phyloP scores from a whole-genome alignment of 1,140 invertebrate genomes.

The Apolygus lucorum region DNA sequence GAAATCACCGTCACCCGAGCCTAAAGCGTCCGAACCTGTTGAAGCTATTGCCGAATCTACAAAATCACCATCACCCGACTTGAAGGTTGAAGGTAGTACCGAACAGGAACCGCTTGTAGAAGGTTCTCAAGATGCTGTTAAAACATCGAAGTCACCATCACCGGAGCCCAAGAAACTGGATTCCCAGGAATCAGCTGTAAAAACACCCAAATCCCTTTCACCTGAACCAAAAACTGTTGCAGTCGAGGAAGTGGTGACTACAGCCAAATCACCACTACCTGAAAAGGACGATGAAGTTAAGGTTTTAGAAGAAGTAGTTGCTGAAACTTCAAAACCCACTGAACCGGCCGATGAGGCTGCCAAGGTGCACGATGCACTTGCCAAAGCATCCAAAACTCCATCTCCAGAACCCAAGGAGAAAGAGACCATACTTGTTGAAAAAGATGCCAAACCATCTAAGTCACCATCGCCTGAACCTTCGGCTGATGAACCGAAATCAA shows the following conservation, averaged over 20 bases:
- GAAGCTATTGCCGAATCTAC: no score
- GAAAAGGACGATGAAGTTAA: not conserved
- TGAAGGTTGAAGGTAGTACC: no score
- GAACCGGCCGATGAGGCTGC: not conserved
- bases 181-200: not conserved
- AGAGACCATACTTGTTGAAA: not conserved
- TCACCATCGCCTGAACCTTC: not conserved
- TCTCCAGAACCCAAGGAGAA: conserved; percentile 5
- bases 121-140: no score
- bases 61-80: not conserved
- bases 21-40: not conserved
- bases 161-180: not conserved
- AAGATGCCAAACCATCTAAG: not conserved
- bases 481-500: no score
- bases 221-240: not conserved
- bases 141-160: conserved; percentile 5
- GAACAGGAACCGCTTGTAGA: no score
- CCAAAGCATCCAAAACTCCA: conserved; percentile 18
- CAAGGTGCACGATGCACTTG: not conserved
- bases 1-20: not conserved
- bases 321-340: not conserved
- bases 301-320: not conserved
- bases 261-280: not conserved
- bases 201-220: not conserved
- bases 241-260: no score